phyloP scores from a whole-genome alignment of 2,113 vertebrate species.

The Proterorhinus semilunaris region DNA sequence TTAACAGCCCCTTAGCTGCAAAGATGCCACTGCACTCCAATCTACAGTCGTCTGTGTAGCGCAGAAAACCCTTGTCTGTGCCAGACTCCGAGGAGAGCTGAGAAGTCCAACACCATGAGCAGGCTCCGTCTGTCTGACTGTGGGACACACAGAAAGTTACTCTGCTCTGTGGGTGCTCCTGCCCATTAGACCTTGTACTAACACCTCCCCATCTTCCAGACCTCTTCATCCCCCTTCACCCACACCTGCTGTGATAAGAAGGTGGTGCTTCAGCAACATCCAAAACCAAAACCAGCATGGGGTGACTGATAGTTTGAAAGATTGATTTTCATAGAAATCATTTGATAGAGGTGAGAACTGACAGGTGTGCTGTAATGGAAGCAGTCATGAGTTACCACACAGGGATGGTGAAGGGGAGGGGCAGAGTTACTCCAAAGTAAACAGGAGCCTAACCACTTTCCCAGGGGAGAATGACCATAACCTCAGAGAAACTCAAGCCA shows the following conservation, averaged over 20 bases:
- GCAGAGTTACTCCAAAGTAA: constrained; percentile 71
- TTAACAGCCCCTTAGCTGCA: constrained; percentile 55
- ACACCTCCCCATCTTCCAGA: constrained; percentile 51
- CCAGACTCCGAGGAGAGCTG: constrained; percentile 51
- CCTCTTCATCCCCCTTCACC: constrained; percentile 33
- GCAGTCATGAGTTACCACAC: constrained; percentile 57
- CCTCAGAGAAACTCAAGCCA: constrained; percentile 78
- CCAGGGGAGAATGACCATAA: constrained; percentile 78
- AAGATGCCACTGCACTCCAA: constrained; percentile 39
- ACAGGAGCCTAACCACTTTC: constrained; percentile 77
- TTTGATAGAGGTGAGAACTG: constrained; percentile 35
- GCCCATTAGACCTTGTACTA: constrained; percentile 53
- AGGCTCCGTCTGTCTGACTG: constrained; percentile 50
- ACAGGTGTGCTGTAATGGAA: constrained; percentile 58
- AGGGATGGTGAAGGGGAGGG: constrained; percentile 52
- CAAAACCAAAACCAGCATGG: neutral
- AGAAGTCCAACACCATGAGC: constrained; percentile 52
- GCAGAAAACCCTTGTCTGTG: constrained; percentile 61
- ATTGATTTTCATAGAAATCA: constrained; percentile 10
- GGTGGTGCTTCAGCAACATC: constrained; percentile 45
- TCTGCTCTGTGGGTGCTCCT: constrained; percentile 55
- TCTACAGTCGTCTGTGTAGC: constrained; percentile 40
- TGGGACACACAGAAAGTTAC: constrained; percentile 52
- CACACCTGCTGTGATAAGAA: constrained; percentile 72
- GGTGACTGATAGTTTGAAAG: constrained; percentile 3